Evolutionary conservation across 2,888 invertebrate genomes (phyloP).

Genomic region (Brenthis hecate): DNA sequence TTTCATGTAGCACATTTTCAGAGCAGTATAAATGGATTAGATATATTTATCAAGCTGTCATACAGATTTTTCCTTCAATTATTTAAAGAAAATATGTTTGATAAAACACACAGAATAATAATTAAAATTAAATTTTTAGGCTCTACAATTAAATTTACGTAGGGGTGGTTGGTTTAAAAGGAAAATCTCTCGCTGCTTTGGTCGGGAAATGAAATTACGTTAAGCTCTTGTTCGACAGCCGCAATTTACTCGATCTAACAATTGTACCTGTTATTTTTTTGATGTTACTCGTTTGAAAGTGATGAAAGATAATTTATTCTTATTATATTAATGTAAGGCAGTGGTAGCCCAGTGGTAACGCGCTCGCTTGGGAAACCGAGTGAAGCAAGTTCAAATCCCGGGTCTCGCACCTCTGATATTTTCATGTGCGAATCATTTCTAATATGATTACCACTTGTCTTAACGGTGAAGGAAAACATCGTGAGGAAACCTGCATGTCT

Average conservation of each 20-base stretch:
- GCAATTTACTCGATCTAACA: constrained; percentile 17
- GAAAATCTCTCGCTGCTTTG: constrained; percentile 47
- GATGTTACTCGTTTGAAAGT: constrained; percentile 17
- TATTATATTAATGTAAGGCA: no score
- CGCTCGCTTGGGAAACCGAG: no score
- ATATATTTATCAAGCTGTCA: constrained; percentile 3
- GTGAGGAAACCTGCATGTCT: no score
- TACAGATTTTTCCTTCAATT: constrained; percentile 1
- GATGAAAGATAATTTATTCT: constrained; percentile 6
- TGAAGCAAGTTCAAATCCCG: no score
- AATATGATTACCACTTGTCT: no score
- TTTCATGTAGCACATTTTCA: constrained; percentile 12
- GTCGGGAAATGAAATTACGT: constrained; percentile 54
- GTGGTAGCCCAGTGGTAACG: no score
- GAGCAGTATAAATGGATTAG: constrained; percentile 14
- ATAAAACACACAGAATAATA: constrained; percentile 51
- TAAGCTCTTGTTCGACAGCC: constrained; percentile 46
- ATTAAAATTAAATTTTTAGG: constrained; percentile 68
- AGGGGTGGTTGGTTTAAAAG: constrained; percentile 61
- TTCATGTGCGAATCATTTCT: no score
- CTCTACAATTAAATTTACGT: constrained; percentile 68
- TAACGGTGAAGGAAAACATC: no score
- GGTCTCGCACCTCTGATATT: no score
- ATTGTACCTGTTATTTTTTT: constrained; percentile 13
- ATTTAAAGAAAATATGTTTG: neutral